Conservation (phyloP, 2,888 invertebrate genomes). For the Hyposoter dolosus region DNA sequence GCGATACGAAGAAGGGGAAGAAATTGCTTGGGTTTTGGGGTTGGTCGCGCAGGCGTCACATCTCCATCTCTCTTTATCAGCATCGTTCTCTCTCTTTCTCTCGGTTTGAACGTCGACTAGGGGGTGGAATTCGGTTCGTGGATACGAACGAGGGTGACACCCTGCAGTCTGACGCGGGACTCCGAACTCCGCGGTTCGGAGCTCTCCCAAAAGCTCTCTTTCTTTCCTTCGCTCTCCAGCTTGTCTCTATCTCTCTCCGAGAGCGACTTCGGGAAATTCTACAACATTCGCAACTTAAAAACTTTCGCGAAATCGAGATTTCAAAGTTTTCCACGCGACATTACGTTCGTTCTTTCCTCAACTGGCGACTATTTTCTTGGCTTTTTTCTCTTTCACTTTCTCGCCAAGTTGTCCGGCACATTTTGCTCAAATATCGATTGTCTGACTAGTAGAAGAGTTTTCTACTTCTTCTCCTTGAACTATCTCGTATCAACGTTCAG, state of each 20-base stretch:
- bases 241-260: constrained; percentile 9
- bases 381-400: not conserved
- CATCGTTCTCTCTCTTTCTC: constrained; percentile 1
- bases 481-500: constrained; percentile 12
- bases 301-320: constrained; percentile 4
- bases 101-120: constrained; percentile 51
- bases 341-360: not conserved
- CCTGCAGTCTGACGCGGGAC: constrained; percentile 84
- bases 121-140: constrained; percentile 76
- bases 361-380: not conserved
- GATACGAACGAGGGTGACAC: constrained; percentile 83
- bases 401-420: not conserved
- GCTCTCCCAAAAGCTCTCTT: constrained; percentile 58
- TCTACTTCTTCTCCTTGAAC: constrained; percentile 48
- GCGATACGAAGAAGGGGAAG: constrained; percentile 57
- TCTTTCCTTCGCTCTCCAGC: not conserved
- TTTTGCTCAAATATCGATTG: constrained; percentile 61
- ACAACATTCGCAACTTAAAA: constrained; percentile 16
- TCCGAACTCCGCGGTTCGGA: constrained; percentile 74
- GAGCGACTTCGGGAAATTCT: constrained; percentile 36
- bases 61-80: constrained; percentile 27
- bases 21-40: constrained; percentile 66
- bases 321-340: constrained; percentile 19
- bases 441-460: constrained; percentile 54
- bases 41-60: constrained; percentile 68